Evolutionary conservation across 1,140 invertebrate species (phyloP).

Genomic region (Psilanteris sp.): DNA sequence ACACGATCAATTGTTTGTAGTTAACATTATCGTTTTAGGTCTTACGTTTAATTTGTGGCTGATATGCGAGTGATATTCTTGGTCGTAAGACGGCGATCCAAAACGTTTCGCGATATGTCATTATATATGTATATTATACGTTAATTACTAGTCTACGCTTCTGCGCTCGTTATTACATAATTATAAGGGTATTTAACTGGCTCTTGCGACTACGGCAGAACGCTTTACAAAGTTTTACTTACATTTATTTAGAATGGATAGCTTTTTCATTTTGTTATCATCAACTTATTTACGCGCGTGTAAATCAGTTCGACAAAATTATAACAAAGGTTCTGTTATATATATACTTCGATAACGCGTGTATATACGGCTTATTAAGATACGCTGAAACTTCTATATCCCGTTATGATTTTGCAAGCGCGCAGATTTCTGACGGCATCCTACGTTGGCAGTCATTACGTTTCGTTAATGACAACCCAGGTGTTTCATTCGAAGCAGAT

Average conservation of each 20-base stretch:
- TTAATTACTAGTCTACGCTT: no score
- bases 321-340: no score
- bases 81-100: conserved; percentile 74
- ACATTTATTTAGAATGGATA: conserved; percentile 53
- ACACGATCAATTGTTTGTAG: conserved; percentile 13
- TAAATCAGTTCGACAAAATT: neutral
- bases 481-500: no score
- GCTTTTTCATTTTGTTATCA: conserved; percentile 28
- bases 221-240: conserved; percentile 48
- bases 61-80: conserved; percentile 77
- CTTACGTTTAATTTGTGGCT: conserved; percentile 64
- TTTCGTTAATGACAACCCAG: no score
- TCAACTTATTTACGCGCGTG: neutral
- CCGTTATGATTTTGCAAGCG: no score
- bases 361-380: no score
- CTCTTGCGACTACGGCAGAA: conserved; percentile 34
- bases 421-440: no score
- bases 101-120: conserved; percentile 65
- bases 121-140: conserved; percentile 40
- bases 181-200: conserved; percentile 25
- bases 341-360: no score
- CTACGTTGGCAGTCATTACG: no score
- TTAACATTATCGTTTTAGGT: conserved; percentile 45
- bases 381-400: no score
- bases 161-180: no score